phyloP scores from a whole-genome alignment of 2,888 invertebrate genomes.

The Patella depressa region DNA sequence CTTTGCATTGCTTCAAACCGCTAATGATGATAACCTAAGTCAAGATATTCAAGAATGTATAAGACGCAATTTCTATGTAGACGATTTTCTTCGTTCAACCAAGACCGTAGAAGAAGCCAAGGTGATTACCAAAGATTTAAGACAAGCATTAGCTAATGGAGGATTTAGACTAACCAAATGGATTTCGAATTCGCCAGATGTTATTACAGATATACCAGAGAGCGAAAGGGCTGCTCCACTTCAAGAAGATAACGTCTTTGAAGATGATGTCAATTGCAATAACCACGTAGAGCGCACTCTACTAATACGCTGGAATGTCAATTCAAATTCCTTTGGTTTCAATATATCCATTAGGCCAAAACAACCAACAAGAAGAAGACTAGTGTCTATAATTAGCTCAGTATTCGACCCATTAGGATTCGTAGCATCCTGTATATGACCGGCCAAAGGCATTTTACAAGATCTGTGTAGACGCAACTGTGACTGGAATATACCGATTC shows the following conservation, averaged over 20 bases:
- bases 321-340: slow-evolving; percentile 17
- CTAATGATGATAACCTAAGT: neutral
- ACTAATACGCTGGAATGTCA: slow-evolving; percentile 17
- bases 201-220: neutral
- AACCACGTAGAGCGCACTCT: slow-evolving; percentile 13
- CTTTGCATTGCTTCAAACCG: neutral
- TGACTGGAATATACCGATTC: slow-evolving; percentile 19
- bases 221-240: neutral
- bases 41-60: neutral
- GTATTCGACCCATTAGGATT: slow-evolving; percentile 26
- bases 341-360: slow-evolving; percentile 5
- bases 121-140: too few species aligned
- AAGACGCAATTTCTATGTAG: slow-evolving; percentile 14
- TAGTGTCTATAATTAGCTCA: slow-evolving; percentile 12
- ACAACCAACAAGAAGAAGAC: slow-evolving; percentile 12
- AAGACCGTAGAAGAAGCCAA: too few species aligned
- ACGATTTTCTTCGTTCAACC: slow-evolving; percentile 15
- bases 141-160: too few species aligned
- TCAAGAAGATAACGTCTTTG: neutral
- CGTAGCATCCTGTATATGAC: slow-evolving; percentile 7
- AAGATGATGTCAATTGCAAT: neutral
- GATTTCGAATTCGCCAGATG: too few species aligned
- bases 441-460: slow-evolving; percentile 22
- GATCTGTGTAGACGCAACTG: neutral
- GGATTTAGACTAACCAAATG: too few species aligned